Evolutionary conservation across 2,888 invertebrate genomes (phyloP).

Genomic region (Lasius fuliginosus): DNA sequence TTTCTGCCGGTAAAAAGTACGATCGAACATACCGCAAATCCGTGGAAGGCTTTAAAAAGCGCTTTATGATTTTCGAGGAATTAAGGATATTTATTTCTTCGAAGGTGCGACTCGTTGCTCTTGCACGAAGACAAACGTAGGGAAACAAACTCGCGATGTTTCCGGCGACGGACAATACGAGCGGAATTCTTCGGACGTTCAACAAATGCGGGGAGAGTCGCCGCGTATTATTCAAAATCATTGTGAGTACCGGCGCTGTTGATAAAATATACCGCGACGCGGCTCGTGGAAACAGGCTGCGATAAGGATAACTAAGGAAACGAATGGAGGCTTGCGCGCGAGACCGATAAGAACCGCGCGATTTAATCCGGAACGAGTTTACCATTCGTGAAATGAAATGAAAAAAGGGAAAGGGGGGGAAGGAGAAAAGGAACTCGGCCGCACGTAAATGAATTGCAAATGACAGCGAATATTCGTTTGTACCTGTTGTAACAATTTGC

Average conservation of each 20-base stretch:
- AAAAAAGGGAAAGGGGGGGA: slow-evolving; percentile 12
- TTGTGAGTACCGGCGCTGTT: slow-evolving; percentile 74
- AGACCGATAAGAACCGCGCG: slow-evolving; percentile 57
- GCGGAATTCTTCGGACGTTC: slow-evolving; percentile 81
- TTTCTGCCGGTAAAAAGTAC: background rate
- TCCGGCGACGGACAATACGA: slow-evolving; percentile 80
- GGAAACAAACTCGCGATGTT: slow-evolving; percentile 59
- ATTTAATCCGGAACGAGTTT: slow-evolving; percentile 59
- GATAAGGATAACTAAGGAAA: slow-evolving; percentile 61
- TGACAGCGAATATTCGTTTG: slow-evolving; percentile 47
- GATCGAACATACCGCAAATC: slow-evolving; percentile 18
- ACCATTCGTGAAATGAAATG: slow-evolving; percentile 49
- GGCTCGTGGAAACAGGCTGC: slow-evolving; percentile 61
- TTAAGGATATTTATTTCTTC: slow-evolving; percentile 61
- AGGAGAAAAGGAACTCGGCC: slow-evolving; percentile 33
- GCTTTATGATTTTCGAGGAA: slow-evolving; percentile 60
- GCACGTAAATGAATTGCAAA: slow-evolving; percentile 56
- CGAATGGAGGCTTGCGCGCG: slow-evolving; percentile 54
- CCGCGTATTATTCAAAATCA: slow-evolving; percentile 77
- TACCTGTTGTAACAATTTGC: slow-evolving; percentile 47
- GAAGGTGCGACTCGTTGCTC: slow-evolving; percentile 42
- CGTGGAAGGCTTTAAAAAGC: slow-evolving; percentile 7
- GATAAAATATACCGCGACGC: slow-evolving; percentile 72
- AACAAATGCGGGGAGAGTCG: slow-evolving; percentile 78
- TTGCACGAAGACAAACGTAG: slow-evolving; percentile 52